Conservation (phyloP, 2,888 invertebrate species). For the Nowickia ferox region DNA sequence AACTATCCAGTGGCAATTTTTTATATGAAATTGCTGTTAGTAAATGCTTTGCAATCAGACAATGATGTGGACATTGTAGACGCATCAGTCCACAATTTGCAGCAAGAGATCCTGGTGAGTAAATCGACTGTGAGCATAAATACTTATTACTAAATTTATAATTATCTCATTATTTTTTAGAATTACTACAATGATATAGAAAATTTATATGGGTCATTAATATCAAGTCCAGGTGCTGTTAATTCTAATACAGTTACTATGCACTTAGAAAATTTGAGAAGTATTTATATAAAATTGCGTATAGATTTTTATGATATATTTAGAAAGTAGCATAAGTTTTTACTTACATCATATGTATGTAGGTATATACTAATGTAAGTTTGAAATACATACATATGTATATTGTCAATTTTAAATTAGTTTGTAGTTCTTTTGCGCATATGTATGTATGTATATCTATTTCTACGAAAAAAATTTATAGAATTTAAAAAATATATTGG, state of each 20-base stretch:
- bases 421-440: not conserved
- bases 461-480: too few species aligned
- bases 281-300: constrained; percentile 77
- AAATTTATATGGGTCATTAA: constrained; percentile 73
- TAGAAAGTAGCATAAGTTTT: constrained; percentile 38
- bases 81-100: not conserved
- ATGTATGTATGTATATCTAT: not conserved
- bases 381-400: too few species aligned
- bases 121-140: constrained; percentile 4
- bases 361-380: too few species aligned
- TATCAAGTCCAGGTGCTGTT: constrained; percentile 32
- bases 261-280: constrained; percentile 75
- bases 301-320: constrained; percentile 70
- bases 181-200: constrained; percentile 77
- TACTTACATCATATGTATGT: not conserved
- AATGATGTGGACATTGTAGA: constrained; percentile 10
- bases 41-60: constrained; percentile 58
- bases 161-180: constrained; percentile 69
- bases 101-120: constrained; percentile 73
- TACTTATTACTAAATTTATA: not conserved
- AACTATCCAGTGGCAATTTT: constrained; percentile 74
- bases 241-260: constrained; percentile 57
- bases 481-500: not conserved
- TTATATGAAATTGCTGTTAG: constrained; percentile 75
- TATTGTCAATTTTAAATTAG: too few species aligned